Conservation (phyloP, 2,888 invertebrate species). For the Idaea aversata region DNA sequence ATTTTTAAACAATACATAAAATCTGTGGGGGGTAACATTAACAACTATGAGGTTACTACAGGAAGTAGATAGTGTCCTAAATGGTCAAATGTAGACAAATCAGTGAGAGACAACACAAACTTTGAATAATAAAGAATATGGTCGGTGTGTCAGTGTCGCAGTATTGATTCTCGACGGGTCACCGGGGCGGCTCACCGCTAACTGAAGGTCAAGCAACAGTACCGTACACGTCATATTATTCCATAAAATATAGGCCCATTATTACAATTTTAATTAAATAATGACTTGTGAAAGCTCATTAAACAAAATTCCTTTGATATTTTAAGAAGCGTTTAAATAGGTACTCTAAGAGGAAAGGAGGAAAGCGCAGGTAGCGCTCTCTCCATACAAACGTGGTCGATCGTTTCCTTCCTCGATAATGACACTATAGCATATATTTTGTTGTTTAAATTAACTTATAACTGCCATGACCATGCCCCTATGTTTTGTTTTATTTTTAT, state of each 20-base stretch:
- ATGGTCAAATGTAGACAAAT: neutral
- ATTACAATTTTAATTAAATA: neutral
- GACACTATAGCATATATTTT: no score
- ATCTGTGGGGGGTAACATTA: no score
- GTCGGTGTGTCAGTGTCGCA: constrained; percentile 33
- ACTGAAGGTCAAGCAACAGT: neutral
- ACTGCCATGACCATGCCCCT: no score
- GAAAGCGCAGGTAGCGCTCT: no score
- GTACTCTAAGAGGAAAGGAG: no score
- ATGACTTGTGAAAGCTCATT: neutral
- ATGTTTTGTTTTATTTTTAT: no score
- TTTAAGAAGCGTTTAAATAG: neutral
- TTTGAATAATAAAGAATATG: constrained; percentile 20
- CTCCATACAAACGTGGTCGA: no score
- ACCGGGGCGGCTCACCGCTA: constrained; percentile 50
- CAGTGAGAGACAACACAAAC: neutral
- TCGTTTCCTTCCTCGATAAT: no score
- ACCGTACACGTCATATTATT: neutral
- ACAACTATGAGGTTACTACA: no score
- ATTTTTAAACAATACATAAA: no score
- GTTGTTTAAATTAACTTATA: no score
- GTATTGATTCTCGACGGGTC: constrained; percentile 55
- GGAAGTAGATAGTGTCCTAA: neutral
- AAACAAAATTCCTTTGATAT: neutral
- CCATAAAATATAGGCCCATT: neutral